Evolutionary conservation across 1,140 invertebrate species (phyloP).

Genomic region (Caenorhabditis remanei): DNA sequence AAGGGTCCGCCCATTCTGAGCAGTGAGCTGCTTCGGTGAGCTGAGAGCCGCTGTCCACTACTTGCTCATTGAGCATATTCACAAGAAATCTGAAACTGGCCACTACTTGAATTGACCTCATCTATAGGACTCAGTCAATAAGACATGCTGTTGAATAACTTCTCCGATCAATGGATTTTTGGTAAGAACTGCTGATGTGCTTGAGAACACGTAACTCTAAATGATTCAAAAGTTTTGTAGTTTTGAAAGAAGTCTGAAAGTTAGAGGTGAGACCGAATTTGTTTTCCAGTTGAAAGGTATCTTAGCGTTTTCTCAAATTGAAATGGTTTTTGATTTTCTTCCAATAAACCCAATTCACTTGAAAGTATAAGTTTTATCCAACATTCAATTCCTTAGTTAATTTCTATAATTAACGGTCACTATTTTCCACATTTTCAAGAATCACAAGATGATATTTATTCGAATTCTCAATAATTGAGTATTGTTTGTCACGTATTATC

Average conservation of each 20-base stretch:
- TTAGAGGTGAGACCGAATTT: no score
- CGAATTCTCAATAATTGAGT: neutral
- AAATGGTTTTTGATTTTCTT: neutral
- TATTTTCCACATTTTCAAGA: neutral
- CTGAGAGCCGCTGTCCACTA: slow-evolving; percentile 45
- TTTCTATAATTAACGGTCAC: slow-evolving; percentile 3
- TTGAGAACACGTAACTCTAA: neutral
- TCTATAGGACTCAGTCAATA: neutral
- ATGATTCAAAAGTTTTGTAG: no score
- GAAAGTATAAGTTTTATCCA: neutral
- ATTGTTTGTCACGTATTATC: neutral
- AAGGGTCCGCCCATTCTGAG: slow-evolving; percentile 49
- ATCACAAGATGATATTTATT: slow-evolving; percentile 3
- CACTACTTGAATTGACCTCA: neutral
- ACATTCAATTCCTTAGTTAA: neutral
- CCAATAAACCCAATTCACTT: neutral
- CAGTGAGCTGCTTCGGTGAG: slow-evolving; percentile 39
- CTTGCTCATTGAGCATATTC: slow-evolving; percentile 36
- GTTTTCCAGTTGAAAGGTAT: no score
- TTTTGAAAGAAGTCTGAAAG: no score
- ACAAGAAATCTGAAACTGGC: neutral
- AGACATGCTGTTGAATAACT: neutral
- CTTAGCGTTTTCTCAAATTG: no score
- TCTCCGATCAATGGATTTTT: neutral
- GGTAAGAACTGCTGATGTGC: neutral